Conservation (phyloP, 2,888 invertebrate genomes). For the Philonicus albiceps region DNA sequence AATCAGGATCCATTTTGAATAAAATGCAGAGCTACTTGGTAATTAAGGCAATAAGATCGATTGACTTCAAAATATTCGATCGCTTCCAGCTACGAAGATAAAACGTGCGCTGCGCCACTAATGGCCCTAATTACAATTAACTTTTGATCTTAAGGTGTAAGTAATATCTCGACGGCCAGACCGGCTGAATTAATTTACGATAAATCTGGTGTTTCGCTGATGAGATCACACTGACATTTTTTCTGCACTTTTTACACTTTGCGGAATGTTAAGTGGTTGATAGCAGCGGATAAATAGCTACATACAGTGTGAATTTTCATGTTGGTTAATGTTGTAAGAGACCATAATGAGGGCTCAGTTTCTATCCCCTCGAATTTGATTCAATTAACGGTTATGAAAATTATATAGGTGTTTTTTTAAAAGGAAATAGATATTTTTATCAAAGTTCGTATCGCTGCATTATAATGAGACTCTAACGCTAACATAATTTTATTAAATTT, state of each 20-base stretch:
- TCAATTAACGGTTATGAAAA: neutral
- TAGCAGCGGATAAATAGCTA: neutral
- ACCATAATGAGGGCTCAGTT: neutral
- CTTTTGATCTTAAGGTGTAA: neutral
- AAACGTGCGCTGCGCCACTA: neutral
- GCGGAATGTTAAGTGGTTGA: neutral
- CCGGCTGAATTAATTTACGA: neutral
- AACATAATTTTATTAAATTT: too few species aligned
- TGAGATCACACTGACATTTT: neutral
- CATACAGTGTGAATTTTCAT: neutral
- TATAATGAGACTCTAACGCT: too few species aligned
- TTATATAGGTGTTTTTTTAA: neutral
- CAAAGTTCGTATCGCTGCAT: too few species aligned
- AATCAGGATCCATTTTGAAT: neutral
- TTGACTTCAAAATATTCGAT: neutral
- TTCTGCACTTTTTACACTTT: neutral
- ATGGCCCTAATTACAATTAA: neutral
- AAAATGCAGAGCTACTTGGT: neutral
- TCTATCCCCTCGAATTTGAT: neutral
- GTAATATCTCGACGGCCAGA: neutral
- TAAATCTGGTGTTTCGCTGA: neutral
- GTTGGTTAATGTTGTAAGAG: neutral
- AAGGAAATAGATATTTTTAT: neutral
- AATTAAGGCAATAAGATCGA: neutral
- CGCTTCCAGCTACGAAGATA: neutral